Evolutionary conservation across 2,113 vertebrate species (phyloP).

Genomic region (Tringa solitaria): DNA sequence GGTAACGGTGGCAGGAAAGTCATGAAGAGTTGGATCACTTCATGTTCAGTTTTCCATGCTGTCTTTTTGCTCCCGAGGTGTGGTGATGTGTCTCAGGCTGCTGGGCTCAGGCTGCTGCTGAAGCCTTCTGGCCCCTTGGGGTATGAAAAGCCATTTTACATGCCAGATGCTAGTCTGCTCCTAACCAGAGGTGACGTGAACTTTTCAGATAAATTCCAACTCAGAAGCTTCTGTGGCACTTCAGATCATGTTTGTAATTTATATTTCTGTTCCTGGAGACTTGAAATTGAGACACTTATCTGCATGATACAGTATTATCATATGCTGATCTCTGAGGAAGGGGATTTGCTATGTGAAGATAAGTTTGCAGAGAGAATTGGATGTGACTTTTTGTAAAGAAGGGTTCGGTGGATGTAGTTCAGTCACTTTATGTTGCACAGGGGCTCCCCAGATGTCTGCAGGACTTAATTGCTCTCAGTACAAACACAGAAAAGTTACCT

Average conservation of each 20-base stretch:
- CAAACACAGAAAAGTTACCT: not conserved
- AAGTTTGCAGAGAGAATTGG: not conserved
- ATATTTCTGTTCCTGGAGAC: not conserved
- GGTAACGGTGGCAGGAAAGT: not conserved
- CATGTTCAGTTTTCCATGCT: not conserved
- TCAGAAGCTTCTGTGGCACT: not conserved
- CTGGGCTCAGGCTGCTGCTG: not conserved
- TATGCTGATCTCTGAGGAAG: not conserved
- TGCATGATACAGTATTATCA: not conserved
- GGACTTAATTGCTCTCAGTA: not conserved
- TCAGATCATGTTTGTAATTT: conserved; percentile 5
- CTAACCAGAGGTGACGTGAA: conserved; percentile 17
- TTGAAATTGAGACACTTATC: not conserved
- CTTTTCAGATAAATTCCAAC: conserved; percentile 10
- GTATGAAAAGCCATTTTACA: not conserved
- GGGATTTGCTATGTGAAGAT: not conserved
- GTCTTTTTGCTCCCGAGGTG: not conserved
- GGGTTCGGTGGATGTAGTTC: not conserved
- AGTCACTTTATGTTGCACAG: not conserved
- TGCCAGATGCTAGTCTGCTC: conserved; percentile 1
- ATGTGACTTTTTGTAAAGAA: not conserved
- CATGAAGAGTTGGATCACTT: conserved; percentile 20
- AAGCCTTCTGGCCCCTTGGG: not conserved
- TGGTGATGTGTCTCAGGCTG: not conserved
- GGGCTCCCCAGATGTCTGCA: not conserved